Evolutionary conservation across 2,797 vertebrate species (phyloP).

Genomic region (Poeciliopsis gracilis): DNA sequence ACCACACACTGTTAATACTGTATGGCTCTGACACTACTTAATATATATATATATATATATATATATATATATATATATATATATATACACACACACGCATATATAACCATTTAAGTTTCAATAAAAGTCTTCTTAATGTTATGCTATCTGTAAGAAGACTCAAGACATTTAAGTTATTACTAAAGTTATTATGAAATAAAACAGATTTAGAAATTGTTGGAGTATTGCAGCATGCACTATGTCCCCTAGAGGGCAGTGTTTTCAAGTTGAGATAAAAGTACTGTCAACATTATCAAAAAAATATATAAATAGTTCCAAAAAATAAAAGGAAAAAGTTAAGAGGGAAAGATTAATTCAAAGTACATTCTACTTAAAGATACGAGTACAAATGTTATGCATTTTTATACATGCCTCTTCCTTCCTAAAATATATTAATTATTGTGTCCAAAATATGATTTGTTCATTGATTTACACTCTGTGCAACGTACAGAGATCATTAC

Average conservation of each 20-base stretch:
- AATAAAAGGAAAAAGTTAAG: not conserved
- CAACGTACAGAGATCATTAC: not conserved
- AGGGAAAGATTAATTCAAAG: not conserved
- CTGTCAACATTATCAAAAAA: not conserved
- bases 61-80: not conserved
- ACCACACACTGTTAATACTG: not conserved
- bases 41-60: not conserved
- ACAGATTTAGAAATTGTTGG: not conserved
- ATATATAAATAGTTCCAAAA: not conserved
- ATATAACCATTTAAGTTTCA: not conserved
- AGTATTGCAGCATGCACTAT: not conserved
- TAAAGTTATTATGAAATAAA: not conserved
- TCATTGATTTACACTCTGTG: not conserved
- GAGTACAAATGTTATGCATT: not conserved
- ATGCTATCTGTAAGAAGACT: not conserved
- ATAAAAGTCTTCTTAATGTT: not conserved
- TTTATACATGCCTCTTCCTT: not conserved
- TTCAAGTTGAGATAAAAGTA: not conserved
- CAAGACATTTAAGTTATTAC: not conserved
- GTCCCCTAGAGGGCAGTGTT: not conserved
- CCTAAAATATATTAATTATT: not conserved
- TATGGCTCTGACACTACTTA: too few relatives aligned
- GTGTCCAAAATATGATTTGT: not conserved
- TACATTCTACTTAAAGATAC: not conserved
- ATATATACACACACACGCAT: too few relatives aligned